Base-by-base conservation (phyloP, 2,888 invertebrate species). In the Hoplodrina blanda region DNA sequence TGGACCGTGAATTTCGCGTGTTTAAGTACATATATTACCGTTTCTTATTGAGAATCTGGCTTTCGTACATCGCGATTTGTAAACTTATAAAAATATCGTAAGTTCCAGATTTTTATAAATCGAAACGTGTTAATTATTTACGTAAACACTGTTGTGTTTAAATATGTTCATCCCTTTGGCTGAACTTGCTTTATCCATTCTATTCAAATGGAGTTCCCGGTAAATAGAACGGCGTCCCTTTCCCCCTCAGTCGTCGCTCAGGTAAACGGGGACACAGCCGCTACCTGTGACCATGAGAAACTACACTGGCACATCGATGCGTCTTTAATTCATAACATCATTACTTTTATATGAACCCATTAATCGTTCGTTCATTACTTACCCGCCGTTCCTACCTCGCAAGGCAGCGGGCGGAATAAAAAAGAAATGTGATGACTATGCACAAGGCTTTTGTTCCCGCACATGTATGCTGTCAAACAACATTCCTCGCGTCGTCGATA, bases 381-480 rank as follows among this genome's bases (percentile, higher is more conserved):
- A 78, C 80, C 79, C 83, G 78, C 81, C 80, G 83, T 80, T 87
- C 85, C 81, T 82, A 81, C 73, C 83, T 86, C 85, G 83, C 89
- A 87, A 90, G 92, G 92, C 91, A 92, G 92, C 91, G 88, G 87
- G 86, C 88, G 84, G 87, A 91, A 90, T 90, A 93, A 94, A 94
- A 92, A 93, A 92, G 89, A 92, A 90, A 91, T 89, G 90, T 89
- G 91, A 94, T 92, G 94, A 93, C 92, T 93, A 89, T 93, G 94
- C 94, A 93, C 90, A 93, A 93, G 94, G 93, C 95, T 96, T 95
- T 96, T 95, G 95, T 95, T 96, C 94, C 94, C 94, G 94, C 92
- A 94, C 91, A 93, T 94, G 93, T 93, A 95, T 93, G 95, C 95
- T 93, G 95, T 95, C 96, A 93, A 93, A 93, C 96, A 90, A 92